These are phyloP conservation scores for Creontiades dilutus DNA, from an alignment of 2,888 invertebrate genomes.

Conservation along the genomic window DNA sequence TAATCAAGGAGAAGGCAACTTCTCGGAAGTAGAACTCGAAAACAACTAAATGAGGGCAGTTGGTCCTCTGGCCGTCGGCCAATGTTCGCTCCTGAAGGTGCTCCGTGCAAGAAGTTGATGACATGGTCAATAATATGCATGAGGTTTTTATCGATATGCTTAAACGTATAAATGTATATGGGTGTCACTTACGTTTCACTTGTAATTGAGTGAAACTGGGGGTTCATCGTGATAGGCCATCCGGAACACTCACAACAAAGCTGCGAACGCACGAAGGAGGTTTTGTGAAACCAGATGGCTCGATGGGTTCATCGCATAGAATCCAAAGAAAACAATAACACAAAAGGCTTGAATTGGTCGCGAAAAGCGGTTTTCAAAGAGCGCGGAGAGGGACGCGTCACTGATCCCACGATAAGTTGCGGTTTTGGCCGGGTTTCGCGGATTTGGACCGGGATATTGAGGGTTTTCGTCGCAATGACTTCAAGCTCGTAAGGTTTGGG, in stretches of 20 bases:
- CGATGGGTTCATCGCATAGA: slow-evolving; percentile 33
- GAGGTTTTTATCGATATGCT: too few relatives aligned
- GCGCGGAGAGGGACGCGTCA: neutral
- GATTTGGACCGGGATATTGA: neutral
- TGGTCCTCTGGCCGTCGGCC: slow-evolving; percentile 1
- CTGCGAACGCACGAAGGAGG: slow-evolving; percentile 30
- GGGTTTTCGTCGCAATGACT: neutral
- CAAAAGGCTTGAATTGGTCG: neutral
- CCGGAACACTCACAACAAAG: slow-evolving; percentile 69
- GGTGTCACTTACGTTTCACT: slow-evolving; percentile 52
- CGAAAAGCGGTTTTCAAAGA: neutral
- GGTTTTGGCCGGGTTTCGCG: neutral
- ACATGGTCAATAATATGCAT: neutral
- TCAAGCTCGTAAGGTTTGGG: neutral
- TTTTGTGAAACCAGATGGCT: slow-evolving; percentile 42
- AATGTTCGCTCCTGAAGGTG: neutral
- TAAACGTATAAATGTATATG: neutral
- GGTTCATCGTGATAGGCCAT: slow-evolving; percentile 63
- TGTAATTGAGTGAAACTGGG: slow-evolving; percentile 18
- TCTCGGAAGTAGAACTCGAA: slow-evolving; percentile 21
- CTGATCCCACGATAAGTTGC: neutral
- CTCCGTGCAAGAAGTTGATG: slow-evolving; percentile 26
- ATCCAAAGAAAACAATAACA: slow-evolving; percentile 12
- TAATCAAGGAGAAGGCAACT: neutral
- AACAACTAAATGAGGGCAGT: slow-evolving; percentile 49